Conservation (phyloP, 2,797 vertebrate genomes). For the Cuniculus paca region DNA sequence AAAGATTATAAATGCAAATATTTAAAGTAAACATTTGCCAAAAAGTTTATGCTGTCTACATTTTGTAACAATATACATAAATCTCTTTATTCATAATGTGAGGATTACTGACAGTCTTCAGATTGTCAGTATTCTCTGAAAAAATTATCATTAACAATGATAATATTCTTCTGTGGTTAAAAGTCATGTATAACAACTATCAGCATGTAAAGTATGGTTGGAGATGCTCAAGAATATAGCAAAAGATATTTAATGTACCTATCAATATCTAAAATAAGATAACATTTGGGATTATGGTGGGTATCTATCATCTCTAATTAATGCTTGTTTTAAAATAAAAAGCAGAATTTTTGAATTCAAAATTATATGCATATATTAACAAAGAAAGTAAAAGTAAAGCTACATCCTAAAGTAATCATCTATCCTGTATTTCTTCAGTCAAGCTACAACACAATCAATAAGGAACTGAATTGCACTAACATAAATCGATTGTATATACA, state of each 20-base stretch:
- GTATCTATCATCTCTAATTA: slow-evolving; percentile 45
- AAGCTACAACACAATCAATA: background rate
- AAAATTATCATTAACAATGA: background rate
- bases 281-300: background rate
- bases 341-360: background rate
- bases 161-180: background rate
- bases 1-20: background rate
- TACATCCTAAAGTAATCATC: slow-evolving; percentile 10
- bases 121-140: background rate
- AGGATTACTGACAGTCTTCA: background rate
- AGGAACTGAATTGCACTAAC: background rate
- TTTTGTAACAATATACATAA: background rate
- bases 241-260: background rate
- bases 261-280: background rate
- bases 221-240: background rate
- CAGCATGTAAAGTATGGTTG: background rate
- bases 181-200: background rate
- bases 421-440: background rate
- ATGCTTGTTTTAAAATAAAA: background rate
- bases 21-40: background rate
- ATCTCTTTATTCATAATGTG: background rate
- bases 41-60: background rate
- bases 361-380: background rate
- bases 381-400: slow-evolving; percentile 1
- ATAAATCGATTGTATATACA: background rate